Base-by-base conservation (phyloP, 2,888 invertebrate genomes). In the Eilema griseolum region DNA sequence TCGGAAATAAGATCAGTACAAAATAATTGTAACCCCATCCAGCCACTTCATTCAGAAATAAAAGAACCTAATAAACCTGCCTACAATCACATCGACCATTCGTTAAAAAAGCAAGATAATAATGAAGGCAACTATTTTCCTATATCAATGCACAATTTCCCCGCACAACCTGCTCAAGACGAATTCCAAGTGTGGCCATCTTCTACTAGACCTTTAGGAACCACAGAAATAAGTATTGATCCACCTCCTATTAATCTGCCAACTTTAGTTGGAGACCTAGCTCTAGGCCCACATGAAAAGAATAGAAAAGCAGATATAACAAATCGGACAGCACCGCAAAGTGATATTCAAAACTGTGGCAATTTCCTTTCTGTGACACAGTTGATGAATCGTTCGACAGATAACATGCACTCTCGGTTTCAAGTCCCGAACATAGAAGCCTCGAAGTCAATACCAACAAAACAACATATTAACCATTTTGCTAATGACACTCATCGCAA, bases 291-390 rank as follows among this genome's bases (percentile, higher is more conserved):
- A 16, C 95, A 95, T 70, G 95, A 95, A 68, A 94, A 92, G 80
- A 95, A 94, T 86, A 94, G 91, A 81, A 91, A 84, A 79, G 76
- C 83, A 59, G 94, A 94, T 70, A 78, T 84, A 37, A 75, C 88
- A 7, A 90, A 85, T 78, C 89, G 92, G 80, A 83, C 82, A 3
- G 75, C 83, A 56, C 82, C 89, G 26, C 92, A 92, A 76, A 74
- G 86, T 64, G 95, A 95, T 73, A 77, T 90, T 77, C 93, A 94
- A 81, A 93, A 92, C 70, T 94, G 94, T 76, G 89, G 91, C 26
- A 95, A 93, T 83, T 95, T 95, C 76, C 89, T 95, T 28, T 95
- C 95, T 12, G 95, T 95, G 12, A 94, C 95, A 2, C 95, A 95
- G 72, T 82, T 95, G 64, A 95, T 95, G 95, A 95, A 95, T 80